phyloP scores from a whole-genome alignment of 1,140 invertebrate species.

The Dermatophagoides farinae region DNA sequence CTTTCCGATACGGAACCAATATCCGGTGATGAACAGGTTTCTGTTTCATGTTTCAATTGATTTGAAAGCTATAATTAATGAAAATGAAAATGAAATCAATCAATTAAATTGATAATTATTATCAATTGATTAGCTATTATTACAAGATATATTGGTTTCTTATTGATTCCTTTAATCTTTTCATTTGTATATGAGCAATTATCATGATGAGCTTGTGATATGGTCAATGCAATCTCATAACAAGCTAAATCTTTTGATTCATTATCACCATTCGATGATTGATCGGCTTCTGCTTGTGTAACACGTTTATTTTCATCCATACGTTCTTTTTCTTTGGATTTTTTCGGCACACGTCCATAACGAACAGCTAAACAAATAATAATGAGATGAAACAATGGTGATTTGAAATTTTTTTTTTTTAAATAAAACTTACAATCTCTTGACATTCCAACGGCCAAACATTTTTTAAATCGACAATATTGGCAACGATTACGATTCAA shows the following conservation, averaged over 20 bases:
- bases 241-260: conserved; percentile 37
- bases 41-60: conserved; percentile 2
- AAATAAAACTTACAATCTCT: conserved; percentile 61
- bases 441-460: conserved; percentile 90
- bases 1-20: conserved; percentile 21
- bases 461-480: conserved; percentile 96
- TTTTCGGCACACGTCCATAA: conserved; percentile 83
- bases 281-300: conserved; percentile 24
- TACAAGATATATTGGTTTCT: conserved; percentile 46
- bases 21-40: background rate
- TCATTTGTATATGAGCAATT: conserved; percentile 79
- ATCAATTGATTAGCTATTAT: conserved; percentile 20
- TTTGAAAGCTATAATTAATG: conserved; percentile 16
- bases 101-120: conserved; percentile 4
- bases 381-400: background rate
- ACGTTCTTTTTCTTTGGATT: conserved; percentile 65
- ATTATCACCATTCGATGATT: conserved; percentile 18
- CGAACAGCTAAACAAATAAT: conserved; percentile 48
- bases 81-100: conserved; percentile 15
- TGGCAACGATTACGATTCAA: conserved; percentile 92
- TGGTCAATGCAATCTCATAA: conserved; percentile 64
- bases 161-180: conserved; percentile 42
- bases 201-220: conserved; percentile 69
- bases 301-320: conserved; percentile 32
- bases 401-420: background rate